Evolutionary conservation across 2,797 vertebrate genomes (phyloP), one percentile per base, ranked within the genome.

Genomic region (Dallia pectoralis): DNA sequence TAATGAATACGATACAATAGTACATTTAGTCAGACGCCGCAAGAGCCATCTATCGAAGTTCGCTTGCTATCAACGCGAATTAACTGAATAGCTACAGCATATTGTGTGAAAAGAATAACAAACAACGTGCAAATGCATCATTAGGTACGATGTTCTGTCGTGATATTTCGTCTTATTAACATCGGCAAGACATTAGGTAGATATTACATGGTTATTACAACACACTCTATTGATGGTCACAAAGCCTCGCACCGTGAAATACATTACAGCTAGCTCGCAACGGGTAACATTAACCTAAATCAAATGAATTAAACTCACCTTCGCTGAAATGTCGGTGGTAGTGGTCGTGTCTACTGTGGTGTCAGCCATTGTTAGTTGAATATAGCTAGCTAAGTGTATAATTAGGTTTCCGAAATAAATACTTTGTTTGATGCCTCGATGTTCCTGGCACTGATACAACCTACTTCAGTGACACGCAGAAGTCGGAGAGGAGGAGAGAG

Each of bases 341-440:
- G 88, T 87, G 81, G 91, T 93, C 29, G 89, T 94, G 67, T 94
- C 93, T 81, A 93, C 93, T 87, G 85, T 91, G 81, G 91, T 92
- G 63, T 95, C 94, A 77, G 94, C 93, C 94, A 95, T 95, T 62
- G 74, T 86, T 74, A 67, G 44, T 30, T 61, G 56, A 61, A 29
- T 19, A 27, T 33, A 72, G 70, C 32, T 53, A 56, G 19, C 59
- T 19, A 73, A 74, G 51, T 18, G 67, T 68, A 61, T 59, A 67
- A 36, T 40, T 44, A 72, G 18, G 1, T 8, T 32, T 65, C 32
- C 29, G 29, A 63, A 63, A 63, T 63, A 64, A 64, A 64, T 64
- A 36, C 65, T 67, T 22, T 15, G 36, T 40, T 67, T 25, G 22
- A 67, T 30, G 16, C 12, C 16, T 30, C 27, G 62, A 18, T 67